Evolutionary conservation across 2,888 invertebrate species (phyloP).

Genomic region (Trachelus troglodyta): DNA sequence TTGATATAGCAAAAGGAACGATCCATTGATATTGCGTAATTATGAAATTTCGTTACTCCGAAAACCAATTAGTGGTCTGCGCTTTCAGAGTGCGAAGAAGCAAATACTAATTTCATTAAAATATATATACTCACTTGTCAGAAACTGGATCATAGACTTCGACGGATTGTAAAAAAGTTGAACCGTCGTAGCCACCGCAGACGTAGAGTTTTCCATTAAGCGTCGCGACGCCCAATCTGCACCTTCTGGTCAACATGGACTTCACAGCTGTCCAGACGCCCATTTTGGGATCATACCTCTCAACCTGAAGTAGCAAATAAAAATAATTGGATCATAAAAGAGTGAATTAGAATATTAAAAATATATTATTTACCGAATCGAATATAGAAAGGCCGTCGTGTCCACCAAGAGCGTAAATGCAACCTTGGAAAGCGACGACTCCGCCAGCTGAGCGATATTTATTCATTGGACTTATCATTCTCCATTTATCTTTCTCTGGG

Average conservation of each 20-base stretch:
- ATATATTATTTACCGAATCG: constrained; percentile 73
- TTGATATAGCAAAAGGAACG: background rate
- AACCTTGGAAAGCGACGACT: constrained; percentile 77
- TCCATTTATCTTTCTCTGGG: constrained; percentile 80
- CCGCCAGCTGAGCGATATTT: constrained; percentile 80
- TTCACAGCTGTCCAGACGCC: constrained; percentile 80
- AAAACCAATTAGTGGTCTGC: too few relatives aligned
- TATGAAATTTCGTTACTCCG: too few relatives aligned
- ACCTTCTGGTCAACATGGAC: constrained; percentile 83
- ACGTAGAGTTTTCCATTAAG: constrained; percentile 85
- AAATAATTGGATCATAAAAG: background rate
- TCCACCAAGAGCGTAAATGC: constrained; percentile 85
- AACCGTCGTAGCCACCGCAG: constrained; percentile 88
- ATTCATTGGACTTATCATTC: constrained; percentile 78
- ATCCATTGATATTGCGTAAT: too few relatives aligned
- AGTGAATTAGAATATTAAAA: too few relatives aligned
- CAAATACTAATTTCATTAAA: background rate
- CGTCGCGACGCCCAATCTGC: constrained; percentile 85
- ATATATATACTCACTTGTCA: constrained; percentile 69
- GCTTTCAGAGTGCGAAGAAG: too few relatives aligned
- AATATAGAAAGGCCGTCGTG: constrained; percentile 91
- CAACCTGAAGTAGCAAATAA: constrained; percentile 68
- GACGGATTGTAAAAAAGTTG: constrained; percentile 83
- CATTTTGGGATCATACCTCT: constrained; percentile 80
- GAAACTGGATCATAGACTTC: constrained; percentile 83